phyloP scores from a whole-genome alignment of 2,888 invertebrate genomes.

The Dryocosmus kuriphilus region DNA sequence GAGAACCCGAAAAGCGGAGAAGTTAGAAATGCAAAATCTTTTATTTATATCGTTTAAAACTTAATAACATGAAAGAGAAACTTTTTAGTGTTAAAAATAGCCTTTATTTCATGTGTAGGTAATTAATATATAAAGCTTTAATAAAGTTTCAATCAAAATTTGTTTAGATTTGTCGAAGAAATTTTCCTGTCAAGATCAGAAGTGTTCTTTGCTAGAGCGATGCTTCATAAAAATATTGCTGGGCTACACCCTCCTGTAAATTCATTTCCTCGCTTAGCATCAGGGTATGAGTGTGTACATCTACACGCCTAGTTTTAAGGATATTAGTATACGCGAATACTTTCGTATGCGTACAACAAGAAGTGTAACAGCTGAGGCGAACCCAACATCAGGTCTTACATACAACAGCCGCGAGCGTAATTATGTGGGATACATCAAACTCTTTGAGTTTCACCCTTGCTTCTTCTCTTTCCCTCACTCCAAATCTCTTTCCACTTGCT shows the following conservation, averaged over 20 bases:
- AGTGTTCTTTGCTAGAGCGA: no score
- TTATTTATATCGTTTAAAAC: no score
- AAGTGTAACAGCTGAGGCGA: conserved; percentile 67
- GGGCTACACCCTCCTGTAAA: not conserved
- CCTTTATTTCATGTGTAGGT: no score
- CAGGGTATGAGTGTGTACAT: not conserved
- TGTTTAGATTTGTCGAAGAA: no score
- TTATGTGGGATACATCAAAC: conserved; percentile 71
- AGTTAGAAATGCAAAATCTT: no score
- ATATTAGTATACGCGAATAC: conserved; percentile 55
- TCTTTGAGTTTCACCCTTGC: conserved; percentile 49
- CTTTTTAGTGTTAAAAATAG: no score
- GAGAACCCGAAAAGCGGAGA: no score
- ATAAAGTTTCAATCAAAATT: no score
- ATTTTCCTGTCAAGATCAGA: no score
- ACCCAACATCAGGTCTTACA: conserved; percentile 51
- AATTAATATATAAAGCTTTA: no score
- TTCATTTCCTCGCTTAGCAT: not conserved
- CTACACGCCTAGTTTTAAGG: not conserved
- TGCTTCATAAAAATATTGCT: no score
- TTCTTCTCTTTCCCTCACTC: conserved; percentile 16
- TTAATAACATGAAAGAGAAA: no score
- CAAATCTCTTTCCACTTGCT: conserved; percentile 16
- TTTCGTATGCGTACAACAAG: conserved; percentile 60
- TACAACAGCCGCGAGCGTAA: conserved; percentile 65